Evolutionary conservation across 1,140 invertebrate species (phyloP).

Genomic region (Anastatus disparis): DNA sequence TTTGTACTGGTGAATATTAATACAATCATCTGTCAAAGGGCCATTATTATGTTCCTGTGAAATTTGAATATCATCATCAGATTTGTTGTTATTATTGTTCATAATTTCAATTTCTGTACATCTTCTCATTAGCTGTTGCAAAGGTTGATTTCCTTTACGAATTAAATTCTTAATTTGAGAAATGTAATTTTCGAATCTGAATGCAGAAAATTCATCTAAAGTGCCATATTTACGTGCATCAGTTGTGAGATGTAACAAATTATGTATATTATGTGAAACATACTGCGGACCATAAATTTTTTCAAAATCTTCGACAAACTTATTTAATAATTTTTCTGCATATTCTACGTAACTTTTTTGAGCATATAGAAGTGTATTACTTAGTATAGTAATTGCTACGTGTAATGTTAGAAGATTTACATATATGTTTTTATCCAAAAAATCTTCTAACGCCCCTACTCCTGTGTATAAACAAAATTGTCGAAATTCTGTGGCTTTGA

Average conservation of each 20-base stretch:
- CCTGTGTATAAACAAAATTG: constrained; percentile 63
- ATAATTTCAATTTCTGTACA: neutral
- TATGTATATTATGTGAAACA: constrained; percentile 45
- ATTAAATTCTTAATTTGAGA: constrained; percentile 25
- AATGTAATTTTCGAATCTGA: too few species aligned
- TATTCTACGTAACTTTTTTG: constrained; percentile 10
- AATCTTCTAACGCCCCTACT: constrained; percentile 52
- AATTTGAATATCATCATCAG: neutral
- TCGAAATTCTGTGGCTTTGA: constrained; percentile 28
- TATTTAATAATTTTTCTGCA: constrained; percentile 17
- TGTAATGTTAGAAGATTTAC: constrained; percentile 56
- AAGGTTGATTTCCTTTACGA: neutral
- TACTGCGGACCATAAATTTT: constrained; percentile 41
- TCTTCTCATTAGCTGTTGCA: neutral
- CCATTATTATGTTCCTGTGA: neutral
- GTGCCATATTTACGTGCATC: constrained; percentile 45
- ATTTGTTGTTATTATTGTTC: neutral
- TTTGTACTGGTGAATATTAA: neutral
- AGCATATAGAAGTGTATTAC: neutral
- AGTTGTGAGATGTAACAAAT: too few species aligned
- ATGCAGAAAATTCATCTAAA: constrained; percentile 39
- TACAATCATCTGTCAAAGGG: neutral
- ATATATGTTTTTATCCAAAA: constrained; percentile 50
- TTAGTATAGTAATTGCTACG: constrained; percentile 50
- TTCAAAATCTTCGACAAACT: too few species aligned